phyloP scores from a whole-genome alignment of 2,888 invertebrate genomes.

The Resseliella maxima region DNA sequence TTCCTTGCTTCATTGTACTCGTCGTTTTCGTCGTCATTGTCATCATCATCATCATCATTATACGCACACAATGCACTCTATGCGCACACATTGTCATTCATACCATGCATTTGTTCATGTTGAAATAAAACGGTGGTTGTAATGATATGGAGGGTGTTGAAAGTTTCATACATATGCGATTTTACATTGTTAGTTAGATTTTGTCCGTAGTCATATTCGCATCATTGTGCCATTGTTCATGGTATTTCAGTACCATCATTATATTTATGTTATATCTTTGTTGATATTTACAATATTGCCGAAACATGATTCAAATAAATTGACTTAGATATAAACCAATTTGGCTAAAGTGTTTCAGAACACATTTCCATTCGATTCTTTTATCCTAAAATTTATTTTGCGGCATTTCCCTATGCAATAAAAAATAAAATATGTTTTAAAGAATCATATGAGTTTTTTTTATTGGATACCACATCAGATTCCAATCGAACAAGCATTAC shows the following conservation, averaged over 20 bases:
- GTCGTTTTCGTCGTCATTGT: background rate
- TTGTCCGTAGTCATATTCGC: background rate
- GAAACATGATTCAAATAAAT: slow-evolving; percentile 49
- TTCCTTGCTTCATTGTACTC: background rate
- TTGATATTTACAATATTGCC: background rate
- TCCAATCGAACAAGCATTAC: background rate
- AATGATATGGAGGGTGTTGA: background rate
- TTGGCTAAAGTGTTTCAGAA: background rate
- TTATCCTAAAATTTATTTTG: slow-evolving; percentile 9
- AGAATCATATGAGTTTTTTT: background rate
- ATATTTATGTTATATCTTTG: slow-evolving; percentile 13
- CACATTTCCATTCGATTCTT: background rate
- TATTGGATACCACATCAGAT: background rate
- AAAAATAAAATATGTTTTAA: slow-evolving; percentile 13
- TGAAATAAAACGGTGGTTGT: background rate
- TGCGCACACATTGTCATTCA: slow-evolving; percentile 35
- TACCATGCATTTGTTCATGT: background rate
- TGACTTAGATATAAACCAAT: slow-evolving; percentile 53
- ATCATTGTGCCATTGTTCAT: slow-evolving; percentile 5
- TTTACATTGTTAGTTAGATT: slow-evolving; percentile 41
- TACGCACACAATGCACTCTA: slow-evolving; percentile 11
- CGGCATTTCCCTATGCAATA: slow-evolving; percentile 20
- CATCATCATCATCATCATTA: background rate
- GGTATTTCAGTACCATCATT: background rate
- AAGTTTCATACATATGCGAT: background rate